Evolutionary conservation across 2,888 invertebrate genomes (phyloP), one percentile per base, ranked within the genome.

Genomic region (Nephrotoma guestfalica): DNA sequence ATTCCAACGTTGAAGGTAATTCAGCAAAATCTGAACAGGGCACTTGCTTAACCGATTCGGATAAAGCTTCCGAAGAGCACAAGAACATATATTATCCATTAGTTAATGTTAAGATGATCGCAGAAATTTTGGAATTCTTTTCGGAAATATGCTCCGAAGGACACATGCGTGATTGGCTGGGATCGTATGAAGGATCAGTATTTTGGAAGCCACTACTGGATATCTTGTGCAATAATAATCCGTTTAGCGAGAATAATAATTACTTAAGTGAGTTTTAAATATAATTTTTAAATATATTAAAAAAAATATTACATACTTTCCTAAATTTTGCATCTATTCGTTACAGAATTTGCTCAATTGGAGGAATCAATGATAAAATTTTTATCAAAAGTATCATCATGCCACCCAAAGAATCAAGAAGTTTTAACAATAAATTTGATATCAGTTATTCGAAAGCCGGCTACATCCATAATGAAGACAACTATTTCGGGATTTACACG

Each of bases 151-250:
- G 96, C 90, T 94, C 95, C 40, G 97, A 97, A 89, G 95, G 95
- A 30, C 93, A 94, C 88, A 95, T 97, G 93, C 95, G 97, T 88
- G 96, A 97, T 91, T 98, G 97, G 97, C 93, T 98, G 85, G 97
- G 97, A 13, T 94, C 94, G 0, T 91, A 93, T 86, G 94, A 96
- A 88, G 97, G 97, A 6, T 94, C 95, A 2, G 93, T 94, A n/a
- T 98, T 97, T 92, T 98, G 97, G 97, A 93, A 95, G 85, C 96
- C 96, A 4, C 92, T 98, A 87, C 92, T 98, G 9, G 94, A 94
- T 87, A 93, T 96, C 90, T 93, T 96, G 42, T 96, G 96, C 90
- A 94, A 94, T 89, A 93, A 94, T 83, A 92, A 94, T 41, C 91
- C 92, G 6, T 85, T 85, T 0, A 89, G 89, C 40, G 89, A 90